Conservation (phyloP, 2,888 invertebrate genomes). For the Chaetogeoica ovagalla region DNA sequence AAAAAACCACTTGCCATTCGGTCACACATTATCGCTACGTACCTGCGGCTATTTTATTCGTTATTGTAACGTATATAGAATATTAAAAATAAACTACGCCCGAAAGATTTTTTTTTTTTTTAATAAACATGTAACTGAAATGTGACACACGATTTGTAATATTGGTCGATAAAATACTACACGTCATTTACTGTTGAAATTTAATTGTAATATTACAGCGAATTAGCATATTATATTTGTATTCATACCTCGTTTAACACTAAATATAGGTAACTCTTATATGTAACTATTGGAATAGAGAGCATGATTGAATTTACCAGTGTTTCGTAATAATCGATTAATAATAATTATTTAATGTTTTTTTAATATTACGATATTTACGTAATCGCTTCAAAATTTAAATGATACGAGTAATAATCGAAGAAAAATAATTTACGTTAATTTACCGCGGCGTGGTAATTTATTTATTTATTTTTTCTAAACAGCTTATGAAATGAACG, state of each 20-base stretch:
- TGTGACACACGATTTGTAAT: not conserved
- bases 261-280: too few relatives aligned
- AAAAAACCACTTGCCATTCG: conserved; percentile 1
- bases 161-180: not conserved
- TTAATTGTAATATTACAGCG: conserved; percentile 21
- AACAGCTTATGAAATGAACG: not conserved
- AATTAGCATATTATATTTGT: not conserved
- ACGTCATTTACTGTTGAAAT: not conserved
- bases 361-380: conserved; percentile 20
- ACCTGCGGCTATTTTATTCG: too few relatives aligned
- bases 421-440: conserved; percentile 15
- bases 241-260: conserved; percentile 2
- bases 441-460: not conserved
- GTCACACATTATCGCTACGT: not conserved
- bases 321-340: conserved; percentile 15
- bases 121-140: not conserved
- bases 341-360: conserved; percentile 26
- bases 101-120: not conserved
- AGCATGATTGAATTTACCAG: not conserved
- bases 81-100: not conserved
- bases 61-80: not conserved
- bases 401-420: not conserved
- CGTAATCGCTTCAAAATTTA: not conserved
- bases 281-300: not conserved
- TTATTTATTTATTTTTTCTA: too few relatives aligned